phyloP scores from a whole-genome alignment of 2,888 invertebrate genomes.

The Amphipyra berbera region DNA sequence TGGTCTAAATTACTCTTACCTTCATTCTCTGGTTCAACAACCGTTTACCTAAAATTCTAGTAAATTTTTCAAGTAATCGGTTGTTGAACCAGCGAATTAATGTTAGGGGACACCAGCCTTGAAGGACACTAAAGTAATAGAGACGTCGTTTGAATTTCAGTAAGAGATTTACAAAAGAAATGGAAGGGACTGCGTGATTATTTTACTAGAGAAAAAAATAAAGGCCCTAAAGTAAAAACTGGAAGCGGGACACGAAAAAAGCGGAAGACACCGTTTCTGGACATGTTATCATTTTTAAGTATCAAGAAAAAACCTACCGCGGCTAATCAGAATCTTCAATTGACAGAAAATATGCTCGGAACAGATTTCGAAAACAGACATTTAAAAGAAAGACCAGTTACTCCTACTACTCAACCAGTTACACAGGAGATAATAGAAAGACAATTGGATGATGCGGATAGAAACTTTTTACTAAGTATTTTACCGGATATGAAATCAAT shows the following conservation, averaged over 20 bases:
- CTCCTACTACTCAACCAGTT: neutral
- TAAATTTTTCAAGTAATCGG: too few species aligned
- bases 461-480: constrained; percentile 52
- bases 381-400: neutral
- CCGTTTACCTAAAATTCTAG: too few species aligned
- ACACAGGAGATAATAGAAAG: constrained; percentile 11
- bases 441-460: constrained; percentile 40
- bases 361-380: constrained; percentile 4
- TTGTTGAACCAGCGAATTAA: too few species aligned
- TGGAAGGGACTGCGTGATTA: constrained; percentile 65
- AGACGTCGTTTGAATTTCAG: constrained; percentile 55
- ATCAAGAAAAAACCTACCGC: constrained; percentile 19
- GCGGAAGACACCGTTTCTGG: constrained; percentile 52
- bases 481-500: constrained; percentile 57
- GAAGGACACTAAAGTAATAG: neutral
- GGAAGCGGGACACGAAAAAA: constrained; percentile 33
- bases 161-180: constrained; percentile 63
- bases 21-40: too few species aligned
- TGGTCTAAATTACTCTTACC: too few species aligned
- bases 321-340: constrained; percentile 10
- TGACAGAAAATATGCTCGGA: constrained; percentile 5
- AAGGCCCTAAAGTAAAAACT: constrained; percentile 37
- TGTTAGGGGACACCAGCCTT: too few species aligned
- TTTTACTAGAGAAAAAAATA: constrained; percentile 59
- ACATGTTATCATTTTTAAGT: constrained; percentile 53